A percentile compares a stretch with the other conserved stretches of the same genome.
Evolutionary conservation across 2,113 vertebrate species (phyloP).

Genomic region (Brachyhypopomus occidentalis): DNA sequence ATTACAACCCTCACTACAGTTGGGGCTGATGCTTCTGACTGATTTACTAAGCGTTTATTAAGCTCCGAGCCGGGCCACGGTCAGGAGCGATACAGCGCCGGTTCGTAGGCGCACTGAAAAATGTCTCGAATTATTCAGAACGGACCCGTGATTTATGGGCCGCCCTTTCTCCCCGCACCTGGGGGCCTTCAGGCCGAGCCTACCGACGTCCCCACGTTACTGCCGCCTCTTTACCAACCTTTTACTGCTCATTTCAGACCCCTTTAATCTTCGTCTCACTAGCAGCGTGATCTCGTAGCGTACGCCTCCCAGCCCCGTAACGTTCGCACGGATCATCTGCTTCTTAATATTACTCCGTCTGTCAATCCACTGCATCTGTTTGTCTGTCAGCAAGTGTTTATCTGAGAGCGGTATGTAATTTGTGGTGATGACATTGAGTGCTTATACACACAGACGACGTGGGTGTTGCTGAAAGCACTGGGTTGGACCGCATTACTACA

Average conservation of each 20-base stretch:
- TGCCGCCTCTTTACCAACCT: too few relatives aligned
- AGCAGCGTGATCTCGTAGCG: too few relatives aligned
- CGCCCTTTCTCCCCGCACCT: not conserved
- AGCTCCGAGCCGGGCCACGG: not conserved
- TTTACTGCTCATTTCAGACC: too few relatives aligned
- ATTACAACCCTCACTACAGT: conserved; percentile 23
- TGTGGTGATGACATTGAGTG: too few relatives aligned
- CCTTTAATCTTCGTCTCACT: too few relatives aligned
- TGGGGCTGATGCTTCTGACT: conserved; percentile 25
- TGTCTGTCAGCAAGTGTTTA: not conserved
- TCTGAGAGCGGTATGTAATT: not conserved
- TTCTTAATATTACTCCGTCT: too few relatives aligned
- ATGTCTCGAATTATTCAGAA: not conserved
- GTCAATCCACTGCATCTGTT: not conserved
- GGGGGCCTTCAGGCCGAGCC: not conserved
- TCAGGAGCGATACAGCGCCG: not conserved
- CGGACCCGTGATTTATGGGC: not conserved
- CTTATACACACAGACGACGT: too few relatives aligned
- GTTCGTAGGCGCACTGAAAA: not conserved
- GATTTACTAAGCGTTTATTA: conserved; percentile 29
- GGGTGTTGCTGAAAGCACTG: not conserved
- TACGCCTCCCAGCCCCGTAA: too few relatives aligned
- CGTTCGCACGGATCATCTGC: too few relatives aligned
- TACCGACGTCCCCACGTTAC: too few relatives aligned
- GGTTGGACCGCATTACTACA: not conserved